These are phyloP conservation scores for Cabera pusaria DNA, from an alignment of 2,888 invertebrate species.

Conservation along the genomic window DNA sequence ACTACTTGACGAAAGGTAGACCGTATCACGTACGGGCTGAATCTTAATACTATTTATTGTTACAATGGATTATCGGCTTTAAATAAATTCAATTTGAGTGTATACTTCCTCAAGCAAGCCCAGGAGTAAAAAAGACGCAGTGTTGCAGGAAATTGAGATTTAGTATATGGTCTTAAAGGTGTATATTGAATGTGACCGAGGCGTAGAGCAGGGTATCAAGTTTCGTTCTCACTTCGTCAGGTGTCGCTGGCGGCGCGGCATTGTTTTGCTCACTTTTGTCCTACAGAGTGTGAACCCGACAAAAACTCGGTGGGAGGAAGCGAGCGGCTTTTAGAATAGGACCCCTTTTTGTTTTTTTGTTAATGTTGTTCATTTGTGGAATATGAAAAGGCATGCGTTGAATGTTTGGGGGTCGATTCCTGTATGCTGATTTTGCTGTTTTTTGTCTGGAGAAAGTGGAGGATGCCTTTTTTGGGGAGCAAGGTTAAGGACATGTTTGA, in stretches of 20 bases:
- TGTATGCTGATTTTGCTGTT: conserved; percentile 40
- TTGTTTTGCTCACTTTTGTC: conserved; percentile 77
- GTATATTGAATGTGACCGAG: conserved; percentile 32
- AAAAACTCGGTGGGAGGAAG: conserved; percentile 58
- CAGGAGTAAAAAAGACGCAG: conserved; percentile 16
- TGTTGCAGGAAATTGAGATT: conserved; percentile 38
- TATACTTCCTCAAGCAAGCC: conserved; percentile 22
- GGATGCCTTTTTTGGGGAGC: conserved; percentile 15
- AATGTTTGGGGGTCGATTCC: conserved; percentile 46
- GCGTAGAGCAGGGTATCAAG: conserved; percentile 56
- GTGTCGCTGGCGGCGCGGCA: conserved; percentile 76
- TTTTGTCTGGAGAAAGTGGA: conserved; percentile 41
- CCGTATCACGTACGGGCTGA: conserved; percentile 72
- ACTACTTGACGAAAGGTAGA: conserved; percentile 77
- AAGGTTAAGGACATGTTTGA: too few relatives aligned
- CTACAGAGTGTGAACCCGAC: conserved; percentile 75
- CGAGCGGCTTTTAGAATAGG: conserved; percentile 57
- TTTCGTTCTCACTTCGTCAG: conserved; percentile 80
- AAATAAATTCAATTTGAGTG: conserved; percentile 35
- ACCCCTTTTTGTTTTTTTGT: conserved; percentile 51
- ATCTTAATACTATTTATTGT: conserved; percentile 57
- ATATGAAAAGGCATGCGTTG: conserved; percentile 44
- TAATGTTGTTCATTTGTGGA: conserved; percentile 26
- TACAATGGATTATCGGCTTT: conserved; percentile 42
- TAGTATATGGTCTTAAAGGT: conserved; percentile 34